Conservation (phyloP, 2,888 invertebrate species). For the Litoditis marina region DNA sequence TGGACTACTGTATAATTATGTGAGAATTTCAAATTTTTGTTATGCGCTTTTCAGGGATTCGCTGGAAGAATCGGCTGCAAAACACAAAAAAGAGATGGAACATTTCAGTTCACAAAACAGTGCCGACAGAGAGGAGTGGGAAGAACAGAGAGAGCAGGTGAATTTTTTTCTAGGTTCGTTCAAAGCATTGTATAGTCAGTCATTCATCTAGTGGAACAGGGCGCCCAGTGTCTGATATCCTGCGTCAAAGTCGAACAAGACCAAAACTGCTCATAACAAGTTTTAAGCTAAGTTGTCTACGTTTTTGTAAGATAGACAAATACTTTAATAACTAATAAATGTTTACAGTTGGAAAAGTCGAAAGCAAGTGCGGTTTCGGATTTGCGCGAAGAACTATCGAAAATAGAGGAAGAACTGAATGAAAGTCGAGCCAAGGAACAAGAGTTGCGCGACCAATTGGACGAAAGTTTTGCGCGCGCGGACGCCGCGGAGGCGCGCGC, state of each 20-base stretch:
- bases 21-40: no score
- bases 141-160: conserved; percentile 14
- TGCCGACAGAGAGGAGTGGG: conserved; percentile 20
- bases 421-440: conserved; percentile 26
- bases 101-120: conserved; percentile 12
- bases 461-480: conserved; percentile 19
- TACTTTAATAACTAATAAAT: no score
- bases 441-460: conserved; percentile 16
- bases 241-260: no score
- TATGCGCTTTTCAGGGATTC: conserved; percentile 9
- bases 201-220: no score
- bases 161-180: background rate
- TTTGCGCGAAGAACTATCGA: conserved; percentile 21
- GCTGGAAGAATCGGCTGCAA: conserved; percentile 9
- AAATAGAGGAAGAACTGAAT: conserved; percentile 26
- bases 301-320: background rate
- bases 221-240: no score
- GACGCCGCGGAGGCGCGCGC: conserved; percentile 16
- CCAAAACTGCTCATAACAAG: no score
- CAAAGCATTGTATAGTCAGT: no score
- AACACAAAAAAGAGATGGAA: conserved; percentile 14
- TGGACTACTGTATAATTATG: no score
- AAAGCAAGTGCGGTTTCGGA: conserved; percentile 21
- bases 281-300: no score
- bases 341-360: conserved; percentile 26